A percentile compares a stretch with the other conserved stretches of the same genome.
Evolutionary conservation across 2,888 invertebrate species (phyloP).

Genomic region (Sinotaia quadrata): DNA sequence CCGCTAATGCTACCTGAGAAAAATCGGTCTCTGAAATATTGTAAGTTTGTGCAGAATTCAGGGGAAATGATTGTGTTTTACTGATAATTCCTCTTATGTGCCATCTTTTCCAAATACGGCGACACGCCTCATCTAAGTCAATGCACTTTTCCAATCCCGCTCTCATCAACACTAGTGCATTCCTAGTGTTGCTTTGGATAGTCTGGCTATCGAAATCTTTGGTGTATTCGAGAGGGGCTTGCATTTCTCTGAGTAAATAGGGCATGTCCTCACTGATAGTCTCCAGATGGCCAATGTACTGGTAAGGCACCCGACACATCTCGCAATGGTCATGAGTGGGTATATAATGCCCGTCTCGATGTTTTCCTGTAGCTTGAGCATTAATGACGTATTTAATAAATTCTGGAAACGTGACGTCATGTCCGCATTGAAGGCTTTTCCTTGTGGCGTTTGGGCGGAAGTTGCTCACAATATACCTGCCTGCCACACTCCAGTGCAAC

Average conservation of each 20-base stretch:
- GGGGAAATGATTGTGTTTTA: conserved; percentile 41
- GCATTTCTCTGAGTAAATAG: conserved; percentile 17
- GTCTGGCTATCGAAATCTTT: conserved; percentile 35
- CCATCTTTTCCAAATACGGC: conserved; percentile 50
- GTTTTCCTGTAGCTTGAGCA: conserved; percentile 13
- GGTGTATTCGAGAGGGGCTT: conserved; percentile 16
- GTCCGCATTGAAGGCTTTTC: conserved; percentile 42
- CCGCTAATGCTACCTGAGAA: conserved; percentile 31
- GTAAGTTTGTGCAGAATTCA: conserved; percentile 28
- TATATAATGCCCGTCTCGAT: conserved; percentile 26
- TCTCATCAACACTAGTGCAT: too few species aligned
- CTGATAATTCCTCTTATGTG: conserved; percentile 54
- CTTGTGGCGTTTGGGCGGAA: conserved; percentile 32
- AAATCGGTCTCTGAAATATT: conserved; percentile 21
- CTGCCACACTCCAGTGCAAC: conserved; percentile 44
- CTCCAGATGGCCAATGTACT: conserved; percentile 33
- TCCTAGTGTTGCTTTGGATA: conserved; percentile 42
- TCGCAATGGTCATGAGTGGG: conserved; percentile 30
- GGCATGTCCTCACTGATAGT: conserved; percentile 47
- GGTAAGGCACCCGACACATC: conserved; percentile 24
- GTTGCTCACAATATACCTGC: conserved; percentile 37
- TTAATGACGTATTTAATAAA: conserved; percentile 27
- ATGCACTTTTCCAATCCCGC: conserved; percentile 40
- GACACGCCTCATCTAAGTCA: conserved; percentile 37
- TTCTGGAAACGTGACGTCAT: conserved; percentile 51